Conservation (phyloP, 1,140 invertebrate genomes). For the Microplitis demolitor region DNA sequence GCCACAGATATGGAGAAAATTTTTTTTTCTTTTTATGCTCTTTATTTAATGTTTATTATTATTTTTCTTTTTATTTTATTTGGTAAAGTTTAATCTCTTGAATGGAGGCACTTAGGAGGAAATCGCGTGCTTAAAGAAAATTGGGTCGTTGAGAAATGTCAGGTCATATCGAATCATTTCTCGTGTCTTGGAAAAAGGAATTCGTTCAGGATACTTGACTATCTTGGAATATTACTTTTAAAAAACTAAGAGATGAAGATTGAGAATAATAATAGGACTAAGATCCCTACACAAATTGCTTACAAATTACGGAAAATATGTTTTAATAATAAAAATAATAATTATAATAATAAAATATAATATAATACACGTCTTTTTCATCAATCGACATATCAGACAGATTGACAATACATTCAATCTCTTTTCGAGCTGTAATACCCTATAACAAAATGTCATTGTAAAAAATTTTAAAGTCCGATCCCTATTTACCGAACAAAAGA, state of each 20-base stretch:
- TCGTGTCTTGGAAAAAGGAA: constrained; percentile 9
- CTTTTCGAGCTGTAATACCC: not conserved
- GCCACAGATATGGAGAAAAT: not conserved
- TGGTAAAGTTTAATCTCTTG: constrained; percentile 20
- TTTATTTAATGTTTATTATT: not conserved
- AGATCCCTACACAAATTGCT: too few species aligned
- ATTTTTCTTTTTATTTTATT: not conserved
- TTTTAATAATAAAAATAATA: not conserved
- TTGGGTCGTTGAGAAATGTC: constrained; percentile 27
- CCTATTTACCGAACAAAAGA: not conserved
- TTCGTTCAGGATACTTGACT: not conserved
- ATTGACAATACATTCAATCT: not conserved
- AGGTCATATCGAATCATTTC: constrained; percentile 24
- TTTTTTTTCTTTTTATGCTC: not conserved
- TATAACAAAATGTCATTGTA: constrained; percentile 2
- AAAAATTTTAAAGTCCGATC: not conserved
- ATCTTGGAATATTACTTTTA: not conserved
- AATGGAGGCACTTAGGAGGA: constrained; percentile 19
- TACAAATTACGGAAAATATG: too few species aligned
- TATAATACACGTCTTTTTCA: too few species aligned
- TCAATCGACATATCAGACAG: not conserved
- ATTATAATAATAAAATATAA: too few species aligned
- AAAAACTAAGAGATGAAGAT: too few species aligned
- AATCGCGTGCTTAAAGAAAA: constrained; percentile 25
- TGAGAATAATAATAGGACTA: not conserved